A percentile compares a stretch with the other conserved stretches of the same genome.
phyloP scores from a whole-genome alignment of 2,888 invertebrate genomes.

The Tetragonisca angustula region DNA sequence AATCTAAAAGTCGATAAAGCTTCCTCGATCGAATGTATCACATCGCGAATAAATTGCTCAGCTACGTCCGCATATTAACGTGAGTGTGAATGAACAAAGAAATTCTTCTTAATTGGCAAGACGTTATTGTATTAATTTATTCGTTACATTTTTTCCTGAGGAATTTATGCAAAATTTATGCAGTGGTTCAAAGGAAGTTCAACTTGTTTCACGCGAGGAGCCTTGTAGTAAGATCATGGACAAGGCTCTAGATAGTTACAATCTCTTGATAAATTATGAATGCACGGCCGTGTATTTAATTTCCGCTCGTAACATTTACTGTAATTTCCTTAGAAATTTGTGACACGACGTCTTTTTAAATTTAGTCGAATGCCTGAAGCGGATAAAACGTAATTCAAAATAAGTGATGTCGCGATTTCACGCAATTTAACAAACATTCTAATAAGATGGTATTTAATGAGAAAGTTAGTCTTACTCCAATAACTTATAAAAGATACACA shows the following conservation, averaged over 20 bases:
- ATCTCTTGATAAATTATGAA: slow-evolving; percentile 45
- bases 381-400: neutral
- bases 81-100: neutral
- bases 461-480: neutral
- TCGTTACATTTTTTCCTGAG: slow-evolving; percentile 17
- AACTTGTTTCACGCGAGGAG: slow-evolving; percentile 8
- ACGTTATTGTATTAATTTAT: slow-evolving; percentile 9
- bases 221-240: slow-evolving; percentile 52
- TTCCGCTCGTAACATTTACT: neutral
- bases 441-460: neutral
- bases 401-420: neutral
- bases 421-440: neutral
- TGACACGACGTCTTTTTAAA: no score
- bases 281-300: slow-evolving; percentile 23
- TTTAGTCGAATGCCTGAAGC: no score
- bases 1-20: neutral
- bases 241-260: slow-evolving; percentile 43
- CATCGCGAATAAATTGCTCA: neutral
- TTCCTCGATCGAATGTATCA: neutral
- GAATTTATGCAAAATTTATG: slow-evolving; percentile 36
- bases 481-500: neutral
- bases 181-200: slow-evolving; percentile 36
- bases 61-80: neutral
- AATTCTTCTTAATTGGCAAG: slow-evolving; percentile 9
- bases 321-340: neutral